Evolutionary conservation across 1,140 invertebrate species (phyloP), one percentile per base, ranked within the genome.

Genomic region (Platorchestia sp.): DNA sequence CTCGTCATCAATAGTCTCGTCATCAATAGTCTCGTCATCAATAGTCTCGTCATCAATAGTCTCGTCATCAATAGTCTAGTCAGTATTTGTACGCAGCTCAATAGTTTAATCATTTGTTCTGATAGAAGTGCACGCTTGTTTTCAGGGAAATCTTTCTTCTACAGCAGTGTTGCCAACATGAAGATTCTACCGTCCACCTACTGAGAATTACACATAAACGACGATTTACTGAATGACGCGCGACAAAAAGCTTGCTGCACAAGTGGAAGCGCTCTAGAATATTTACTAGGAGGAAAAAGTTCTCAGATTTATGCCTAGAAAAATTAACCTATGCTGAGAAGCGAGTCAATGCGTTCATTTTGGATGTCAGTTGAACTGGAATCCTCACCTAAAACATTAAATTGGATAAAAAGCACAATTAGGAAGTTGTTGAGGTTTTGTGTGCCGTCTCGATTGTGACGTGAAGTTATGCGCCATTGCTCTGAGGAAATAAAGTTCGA

Each of bases 161-260:
- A 96, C 96, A 96, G 96, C 95, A 96, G 96, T 90, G 95, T 96
- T 95, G 95, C 96, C 95, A 96, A 96, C 96, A 96, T 96, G 96
- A 96, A 96, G 96, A 96, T 96, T 45, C 96, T 96, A 95, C 96
- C 96, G 89, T 96, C 96, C 45, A 96, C 96, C 86, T 96, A 96
- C 96, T 96, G 96, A 96, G 95, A 41, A 51, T 89, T 44, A 36
- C 27, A 75, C 7, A 22, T 22, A 27, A 75, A 75, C 10, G 3
- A 19, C 59, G 36, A 75, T 75, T 75, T 75, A 10, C 59, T 19
- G 59, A 75, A 36, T 36, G 36, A 14, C 59, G 10, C 59, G 3
- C 14, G 27, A 75, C 3, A 36, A 75, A 75, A 75, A 75, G 59
- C 27, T 75, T 36, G 6, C 27, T 75, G 14, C 36, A 27, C 36